Evolutionary conservation across 2,888 invertebrate species (phyloP).

Genomic region (Liposcelis brunnea): DNA sequence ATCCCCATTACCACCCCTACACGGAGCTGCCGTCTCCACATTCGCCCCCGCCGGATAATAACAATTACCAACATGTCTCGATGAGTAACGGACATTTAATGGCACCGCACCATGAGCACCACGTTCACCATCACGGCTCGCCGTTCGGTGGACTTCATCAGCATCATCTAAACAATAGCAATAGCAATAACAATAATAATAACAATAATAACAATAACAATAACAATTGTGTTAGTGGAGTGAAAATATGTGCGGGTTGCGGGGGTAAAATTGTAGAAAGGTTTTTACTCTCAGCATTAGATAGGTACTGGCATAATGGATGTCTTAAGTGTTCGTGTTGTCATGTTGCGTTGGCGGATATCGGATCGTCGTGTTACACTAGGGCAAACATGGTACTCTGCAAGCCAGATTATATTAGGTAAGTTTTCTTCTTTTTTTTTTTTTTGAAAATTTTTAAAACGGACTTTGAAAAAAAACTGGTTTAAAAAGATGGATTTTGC

Average conservation of each 20-base stretch:
- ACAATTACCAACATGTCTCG: conserved; percentile 36
- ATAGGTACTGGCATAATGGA: conserved; percentile 90
- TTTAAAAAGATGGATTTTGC: too few relatives aligned
- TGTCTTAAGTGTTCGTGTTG: conserved; percentile 90
- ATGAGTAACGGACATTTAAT: conserved; percentile 29
- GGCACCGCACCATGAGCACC: conserved; percentile 23
- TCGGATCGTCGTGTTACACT: conserved; percentile 82
- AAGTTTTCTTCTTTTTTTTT: conserved; percentile 25
- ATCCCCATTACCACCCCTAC: conserved; percentile 79
- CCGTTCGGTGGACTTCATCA: conserved; percentile 16
- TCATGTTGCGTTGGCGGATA: conserved; percentile 73
- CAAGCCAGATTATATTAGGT: conserved; percentile 91
- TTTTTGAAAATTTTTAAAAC: conserved; percentile 2
- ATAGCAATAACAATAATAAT: conserved; percentile 35
- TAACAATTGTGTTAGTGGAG: conserved; percentile 17
- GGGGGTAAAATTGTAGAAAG: conserved; percentile 83
- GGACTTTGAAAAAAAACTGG: too few relatives aligned
- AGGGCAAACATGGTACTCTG: conserved; percentile 88
- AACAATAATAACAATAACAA: conserved; percentile 34
- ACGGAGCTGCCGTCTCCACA: conserved; percentile 63
- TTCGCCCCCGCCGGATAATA: conserved; percentile 51
- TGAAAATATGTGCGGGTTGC: conserved; percentile 75
- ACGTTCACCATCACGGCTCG: conserved; percentile 31
- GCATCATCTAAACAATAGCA: conserved; percentile 20
- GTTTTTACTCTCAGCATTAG: conserved; percentile 79